Evolutionary conservation across 2,888 invertebrate species (phyloP), one percentile per base, ranked within the genome.

Genomic region (Oligia latruncula): DNA sequence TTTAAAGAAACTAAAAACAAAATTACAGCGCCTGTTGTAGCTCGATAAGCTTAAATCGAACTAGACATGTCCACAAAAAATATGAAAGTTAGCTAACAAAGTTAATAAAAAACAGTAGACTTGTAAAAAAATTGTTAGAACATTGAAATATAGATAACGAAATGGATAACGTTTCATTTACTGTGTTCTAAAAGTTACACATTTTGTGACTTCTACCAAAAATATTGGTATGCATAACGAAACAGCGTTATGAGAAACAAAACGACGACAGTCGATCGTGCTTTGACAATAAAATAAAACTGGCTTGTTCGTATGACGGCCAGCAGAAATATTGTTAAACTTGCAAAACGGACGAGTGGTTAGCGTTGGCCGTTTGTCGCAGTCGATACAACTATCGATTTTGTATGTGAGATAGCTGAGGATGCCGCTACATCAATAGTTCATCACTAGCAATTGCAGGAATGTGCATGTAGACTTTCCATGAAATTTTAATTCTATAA

Each of bases 261-360:
- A 95, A 93, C 89, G 88, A 89, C 87, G 92, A 88, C 90, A 91
- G 91, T 92, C 92, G 91, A 93, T 94, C 93, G 93, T 92, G 93
- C 90, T 90, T 88, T 87, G 90, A 88, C 92, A 92, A 91, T 93
- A 93, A 93, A 95, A 95, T 92, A 92, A 93, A 95, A 94, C 90
- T 87, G 89, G 90, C 89, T 90, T 91, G 91, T 89, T 90, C 91
- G 86, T 91, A 90, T 92, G 88, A 90, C 88, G 92, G 91, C 89
- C 87, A 90, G 88, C 91, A 94, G 94, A 95, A 96, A 96, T 95
- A 95, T 95, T 94, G 95, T 95, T 95, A 94, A 95, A 95, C 94
- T 95, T 95, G 93, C 94, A 94, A 95, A 95, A 94, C 92, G 94
- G 90, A 89, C 86, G 92, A 93, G 88, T 92, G 92, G 92, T 91